phyloP scores from a whole-genome alignment of 2,113 vertebrate genomes.

The Oncorhynchus gorbuscha region DNA sequence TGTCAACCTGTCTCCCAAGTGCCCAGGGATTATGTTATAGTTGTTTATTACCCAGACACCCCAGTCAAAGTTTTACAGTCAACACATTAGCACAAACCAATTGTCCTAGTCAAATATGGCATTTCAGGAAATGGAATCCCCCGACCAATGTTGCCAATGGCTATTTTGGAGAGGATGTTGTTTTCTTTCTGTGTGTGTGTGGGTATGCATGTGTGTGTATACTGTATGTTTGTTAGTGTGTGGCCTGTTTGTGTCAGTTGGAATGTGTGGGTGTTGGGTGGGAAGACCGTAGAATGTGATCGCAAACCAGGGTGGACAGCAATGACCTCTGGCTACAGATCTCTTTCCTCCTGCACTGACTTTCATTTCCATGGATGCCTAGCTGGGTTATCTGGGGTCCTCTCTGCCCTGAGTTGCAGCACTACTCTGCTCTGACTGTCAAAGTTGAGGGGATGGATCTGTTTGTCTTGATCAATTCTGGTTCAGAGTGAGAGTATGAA shows the following conservation, averaged over 20 bases:
- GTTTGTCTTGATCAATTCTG: conserved; percentile 44
- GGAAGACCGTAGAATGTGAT: conserved; percentile 50
- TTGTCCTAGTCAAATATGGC: conserved; percentile 18
- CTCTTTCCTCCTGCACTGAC: conserved; percentile 73
- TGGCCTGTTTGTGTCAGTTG: background rate
- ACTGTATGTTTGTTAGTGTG: background rate
- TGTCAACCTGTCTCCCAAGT: background rate
- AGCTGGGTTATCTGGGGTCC: conserved; percentile 61
- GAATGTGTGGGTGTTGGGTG: conserved; percentile 14
- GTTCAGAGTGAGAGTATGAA: background rate
- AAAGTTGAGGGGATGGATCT: conserved; percentile 60
- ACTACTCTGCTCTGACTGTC: conserved; percentile 28
- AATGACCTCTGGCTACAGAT: conserved; percentile 66
- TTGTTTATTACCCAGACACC: background rate
- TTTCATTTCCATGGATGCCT: conserved; percentile 60
- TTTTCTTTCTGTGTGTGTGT: conserved; percentile 15
- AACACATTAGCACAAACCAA: background rate
- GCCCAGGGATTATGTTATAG: background rate
- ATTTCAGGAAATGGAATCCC: conserved; percentile 6
- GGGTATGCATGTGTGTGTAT: background rate
- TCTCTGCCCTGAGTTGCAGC: conserved; percentile 46
- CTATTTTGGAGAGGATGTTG: conserved; percentile 8
- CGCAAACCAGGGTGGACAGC: conserved; percentile 10
- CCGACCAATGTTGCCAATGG: conserved; percentile 4
- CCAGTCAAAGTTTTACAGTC: background rate